Percentiles rank a stretch among this genome's conserved stretches.
phyloP scores from a whole-genome alignment of 2,888 invertebrate genomes.

The Alcis repandata region DNA sequence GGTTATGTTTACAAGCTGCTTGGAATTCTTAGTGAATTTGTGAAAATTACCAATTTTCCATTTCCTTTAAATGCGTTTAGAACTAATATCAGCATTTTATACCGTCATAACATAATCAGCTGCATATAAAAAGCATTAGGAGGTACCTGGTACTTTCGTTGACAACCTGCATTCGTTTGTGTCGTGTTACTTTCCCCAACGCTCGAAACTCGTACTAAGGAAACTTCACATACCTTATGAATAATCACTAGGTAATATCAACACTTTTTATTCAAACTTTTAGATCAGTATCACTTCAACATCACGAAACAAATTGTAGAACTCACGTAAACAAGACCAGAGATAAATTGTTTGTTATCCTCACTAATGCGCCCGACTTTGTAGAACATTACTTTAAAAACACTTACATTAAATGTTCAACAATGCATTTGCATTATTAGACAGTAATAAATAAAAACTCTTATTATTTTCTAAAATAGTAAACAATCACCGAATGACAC shows the following conservation, averaged over 20 bases:
- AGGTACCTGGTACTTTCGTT: slow-evolving; percentile 60
- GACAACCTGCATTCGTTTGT: slow-evolving; percentile 72
- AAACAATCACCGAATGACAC: slow-evolving; percentile 83
- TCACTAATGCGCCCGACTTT: slow-evolving; percentile 38
- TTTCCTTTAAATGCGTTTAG: not conserved
- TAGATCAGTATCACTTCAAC: slow-evolving; percentile 57
- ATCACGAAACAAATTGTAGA: slow-evolving; percentile 59
- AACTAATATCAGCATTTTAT: not conserved
- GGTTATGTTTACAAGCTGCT: slow-evolving; percentile 84
- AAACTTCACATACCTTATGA: slow-evolving; percentile 60
- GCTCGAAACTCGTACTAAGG: slow-evolving; percentile 46
- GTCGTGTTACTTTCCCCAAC: slow-evolving; percentile 68
- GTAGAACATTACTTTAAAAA: slow-evolving; percentile 34
- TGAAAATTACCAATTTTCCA: slow-evolving; percentile 8
- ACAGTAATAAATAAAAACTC: slow-evolving; percentile 53
- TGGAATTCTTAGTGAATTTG: slow-evolving; percentile 52
- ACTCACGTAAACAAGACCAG: slow-evolving; percentile 79
- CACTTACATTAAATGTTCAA: slow-evolving; percentile 39
- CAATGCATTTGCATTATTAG: slow-evolving; percentile 41
- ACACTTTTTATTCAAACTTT: slow-evolving; percentile 58
- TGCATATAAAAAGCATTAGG: slow-evolving; percentile 29
- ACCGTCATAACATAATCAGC: not conserved
- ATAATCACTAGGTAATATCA: slow-evolving; percentile 52
- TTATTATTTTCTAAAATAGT: slow-evolving; percentile 76
- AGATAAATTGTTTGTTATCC: slow-evolving; percentile 52